Base-by-base conservation (phyloP, 2,888 invertebrate genomes). In the Eugnorisma glareosa region DNA sequence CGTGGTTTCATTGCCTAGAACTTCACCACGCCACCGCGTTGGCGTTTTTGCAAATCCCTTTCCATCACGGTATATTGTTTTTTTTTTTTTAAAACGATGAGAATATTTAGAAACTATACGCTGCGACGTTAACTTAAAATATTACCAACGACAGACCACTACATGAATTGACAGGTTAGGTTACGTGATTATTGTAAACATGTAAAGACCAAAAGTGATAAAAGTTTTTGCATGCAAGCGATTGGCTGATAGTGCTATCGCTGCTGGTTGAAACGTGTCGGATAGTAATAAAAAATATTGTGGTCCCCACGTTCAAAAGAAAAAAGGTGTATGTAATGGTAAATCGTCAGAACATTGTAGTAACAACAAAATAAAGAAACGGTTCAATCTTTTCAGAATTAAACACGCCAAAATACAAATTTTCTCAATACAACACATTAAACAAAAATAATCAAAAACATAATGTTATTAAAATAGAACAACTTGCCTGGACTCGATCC, bases 401-500 rank as follows among this genome's bases (percentile, higher is more conserved):
- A 3, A 28, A 15, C 28, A 28, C 18, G 31, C 31, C 8, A 31
- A 59, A 18, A 59, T 31, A 31, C 31, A 18, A 57, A 54, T n/a
- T 54, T 54, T n/a, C n/a, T 24, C 10, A 24, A n/a, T 51, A 24
- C 24, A 51, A 51, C n/a, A 54, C 51, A 37, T 13, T 18, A 59
- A 31, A 28, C 18, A 31, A 21, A 31, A 4, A 8, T 18, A 31
- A 31, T 31, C 8, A 31, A 28, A 28, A 59, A 31, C 31, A 8
- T 10, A 8, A 54, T 57, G 15, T 18, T 28, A 51, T 11, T 24
- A 35, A 45, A 40, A 31, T 21, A 28, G 5, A 54, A 28, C 13
- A 28, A n/a, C 86, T 82, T 76, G 94, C 95, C 95, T 93, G 6
- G 94, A 93, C 13, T 77, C 84, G 6, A 94, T 95, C 63, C 94